phyloP scores from a whole-genome alignment of 2,113 vertebrate species.

The Pipra filicauda region DNA sequence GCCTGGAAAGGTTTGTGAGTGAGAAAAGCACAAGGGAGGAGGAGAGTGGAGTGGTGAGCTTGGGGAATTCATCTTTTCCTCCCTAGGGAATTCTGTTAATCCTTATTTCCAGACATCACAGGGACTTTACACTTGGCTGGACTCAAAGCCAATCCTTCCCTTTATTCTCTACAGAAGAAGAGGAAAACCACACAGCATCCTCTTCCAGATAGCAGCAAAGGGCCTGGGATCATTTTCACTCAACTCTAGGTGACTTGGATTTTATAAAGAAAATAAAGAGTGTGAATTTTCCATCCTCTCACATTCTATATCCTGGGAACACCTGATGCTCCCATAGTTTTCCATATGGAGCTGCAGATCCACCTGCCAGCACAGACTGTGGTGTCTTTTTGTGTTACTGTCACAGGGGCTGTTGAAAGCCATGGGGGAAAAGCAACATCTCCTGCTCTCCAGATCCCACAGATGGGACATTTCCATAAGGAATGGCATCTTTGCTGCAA shows the following conservation, averaged over 20 bases:
- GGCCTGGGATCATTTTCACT: not conserved
- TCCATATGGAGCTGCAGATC: not conserved
- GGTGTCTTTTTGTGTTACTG: not conserved
- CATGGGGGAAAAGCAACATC: not conserved
- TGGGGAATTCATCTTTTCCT: not conserved
- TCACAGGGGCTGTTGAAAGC: not conserved
- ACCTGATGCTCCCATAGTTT: not conserved
- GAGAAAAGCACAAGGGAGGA: not conserved
- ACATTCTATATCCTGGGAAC: too few relatives aligned
- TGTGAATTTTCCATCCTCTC: not conserved
- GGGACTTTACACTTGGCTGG: not conserved
- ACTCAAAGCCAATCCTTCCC: not conserved
- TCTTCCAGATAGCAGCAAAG: not conserved
- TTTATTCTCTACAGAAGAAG: not conserved
- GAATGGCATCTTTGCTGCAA: not conserved
- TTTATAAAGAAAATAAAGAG: not conserved
- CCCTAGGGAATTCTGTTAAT: not conserved
- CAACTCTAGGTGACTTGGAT: not conserved
- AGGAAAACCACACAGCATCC: not conserved
- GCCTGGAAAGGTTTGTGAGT: not conserved
- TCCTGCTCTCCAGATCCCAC: rapidly evolving
- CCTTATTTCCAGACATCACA: not conserved
- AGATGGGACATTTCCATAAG: rapidly evolving
- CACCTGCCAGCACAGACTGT: not conserved
- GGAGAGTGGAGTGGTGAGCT: not conserved